Evolutionary conservation across 2,113 vertebrate species (phyloP).

Genomic region (Urocitellus parryii): DNA sequence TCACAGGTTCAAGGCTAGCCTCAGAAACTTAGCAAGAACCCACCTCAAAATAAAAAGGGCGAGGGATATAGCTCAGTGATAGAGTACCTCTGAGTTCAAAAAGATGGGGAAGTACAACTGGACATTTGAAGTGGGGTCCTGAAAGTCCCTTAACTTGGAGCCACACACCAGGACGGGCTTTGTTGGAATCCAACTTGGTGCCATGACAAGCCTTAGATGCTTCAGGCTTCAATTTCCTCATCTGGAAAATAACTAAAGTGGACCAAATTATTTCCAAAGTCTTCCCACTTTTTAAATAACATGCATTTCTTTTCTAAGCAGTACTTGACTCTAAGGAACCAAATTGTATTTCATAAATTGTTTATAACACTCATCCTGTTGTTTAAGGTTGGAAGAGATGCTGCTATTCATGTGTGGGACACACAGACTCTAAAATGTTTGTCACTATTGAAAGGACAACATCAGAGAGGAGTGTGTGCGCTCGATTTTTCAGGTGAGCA

Average conservation of each 20-base stretch:
- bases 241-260: background rate
- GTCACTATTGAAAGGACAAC: conserved; percentile 95
- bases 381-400: conserved; percentile 95
- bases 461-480: conserved; percentile 96
- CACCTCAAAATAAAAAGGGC: no score
- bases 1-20: no score
- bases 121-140: background rate
- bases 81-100: no score
- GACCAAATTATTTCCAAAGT: background rate
- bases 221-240: background rate
- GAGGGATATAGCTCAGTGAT: no score
- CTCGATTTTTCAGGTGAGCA: conserved; percentile 96
- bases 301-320: background rate
- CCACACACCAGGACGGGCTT: background rate
- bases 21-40: no score
- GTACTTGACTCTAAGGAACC: background rate
- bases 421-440: conserved; percentile 96
- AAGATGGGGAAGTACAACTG: background rate
- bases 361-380: conserved; percentile 57
- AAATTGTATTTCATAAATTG: background rate
- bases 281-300: background rate
- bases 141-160: background rate
- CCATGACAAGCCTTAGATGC: background rate
- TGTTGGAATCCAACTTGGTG: background rate
- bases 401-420: conserved; percentile 97